A percentile compares a stretch with the other conserved stretches of the same genome.
Evolutionary conservation across 2,113 vertebrate genomes (phyloP).

Genomic region (Tretioscincus oriximinensis): DNA sequence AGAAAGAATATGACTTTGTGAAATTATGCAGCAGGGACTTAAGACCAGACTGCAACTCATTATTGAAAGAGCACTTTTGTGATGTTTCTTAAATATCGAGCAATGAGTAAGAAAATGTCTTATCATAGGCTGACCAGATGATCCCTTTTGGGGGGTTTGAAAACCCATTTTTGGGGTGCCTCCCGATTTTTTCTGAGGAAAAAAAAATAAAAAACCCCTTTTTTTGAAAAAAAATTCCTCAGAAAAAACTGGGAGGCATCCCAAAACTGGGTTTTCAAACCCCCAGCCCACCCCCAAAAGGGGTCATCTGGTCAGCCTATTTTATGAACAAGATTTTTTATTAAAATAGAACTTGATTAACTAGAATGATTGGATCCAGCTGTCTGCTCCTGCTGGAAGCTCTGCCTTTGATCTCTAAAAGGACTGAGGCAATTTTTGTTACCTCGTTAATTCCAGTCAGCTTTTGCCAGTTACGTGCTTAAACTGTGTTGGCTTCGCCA

Average conservation of each 20-base stretch:
- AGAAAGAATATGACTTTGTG: constrained; percentile 25
- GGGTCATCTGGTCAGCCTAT: too few species aligned
- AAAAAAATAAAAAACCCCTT: too few species aligned
- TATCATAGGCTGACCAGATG: too few species aligned
- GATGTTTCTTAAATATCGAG: neutral
- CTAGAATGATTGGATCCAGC: constrained; percentile 32
- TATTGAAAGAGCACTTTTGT: constrained; percentile 15
- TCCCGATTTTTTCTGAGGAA: too few species aligned
- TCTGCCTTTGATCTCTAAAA: neutral
- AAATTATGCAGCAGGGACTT: constrained; percentile 33
- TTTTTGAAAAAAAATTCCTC: too few species aligned
- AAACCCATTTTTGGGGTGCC: too few species aligned
- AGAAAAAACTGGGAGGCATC: too few species aligned
- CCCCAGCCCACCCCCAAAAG: too few species aligned
- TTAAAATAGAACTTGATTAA: neutral
- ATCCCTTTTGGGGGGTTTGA: too few species aligned
- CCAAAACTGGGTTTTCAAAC: too few species aligned
- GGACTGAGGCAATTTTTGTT: neutral
- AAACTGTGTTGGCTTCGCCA: neutral
- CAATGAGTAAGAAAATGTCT: constrained; percentile 7
- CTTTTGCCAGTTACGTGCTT: neutral
- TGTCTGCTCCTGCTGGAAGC: constrained; percentile 33
- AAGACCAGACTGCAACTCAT: constrained; percentile 21
- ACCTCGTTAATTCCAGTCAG: neutral
- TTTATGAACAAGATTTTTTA: neutral